Base-by-base conservation (phyloP, 2,888 invertebrate genomes). In the Trilocha varians region DNA sequence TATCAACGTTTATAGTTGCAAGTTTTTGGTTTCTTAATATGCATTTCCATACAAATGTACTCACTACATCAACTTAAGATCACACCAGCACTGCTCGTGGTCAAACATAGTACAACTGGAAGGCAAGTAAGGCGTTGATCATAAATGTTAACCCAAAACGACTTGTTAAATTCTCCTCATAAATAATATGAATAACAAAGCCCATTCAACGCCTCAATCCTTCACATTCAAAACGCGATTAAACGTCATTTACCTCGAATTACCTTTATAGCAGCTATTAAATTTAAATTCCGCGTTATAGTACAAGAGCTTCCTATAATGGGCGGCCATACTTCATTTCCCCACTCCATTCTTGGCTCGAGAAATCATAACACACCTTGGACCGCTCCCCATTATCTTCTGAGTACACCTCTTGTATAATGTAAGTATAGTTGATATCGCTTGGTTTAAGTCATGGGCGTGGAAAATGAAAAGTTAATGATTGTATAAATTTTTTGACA, bases 281-380 rank as follows among this genome's bases (percentile, higher is more conserved):
- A n/a, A n/a, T n/a, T 41, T 38, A 38, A 38, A 41, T 37, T 40
- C 34, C 34, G 34, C 41, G 38, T 17, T 17, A 33, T 18, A 38
- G 34, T 34, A 38, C n/a, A 32, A 13, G 16, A 18, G 14, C 34
- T 34, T 32, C 5, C 35, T 9, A 17, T 33, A 41, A 41, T 42
- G 38, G 25, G 34, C 25, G 16, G 17, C 38, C 17, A 34, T 42
- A 25, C 25, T 34, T 38, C 34, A 38, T 38, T 18, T 25, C 38
- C 17, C 36, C 32, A 35, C 32, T 15, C 33, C 38, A 38, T 41
- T 38, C 33, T 37, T 37, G 34, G n/a, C 37, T 18, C 53, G 55
- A 59, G 61, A 65, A 67, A 68, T 69, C 62, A 68, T 70, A 65
- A 59, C 57, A 58, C 39, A 39, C 36, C 43, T 53, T 51, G 52